These are phyloP conservation scores for Trichogramma evanescens DNA, from an alignment of 2,888 invertebrate genomes.

Conservation along the genomic window DNA sequence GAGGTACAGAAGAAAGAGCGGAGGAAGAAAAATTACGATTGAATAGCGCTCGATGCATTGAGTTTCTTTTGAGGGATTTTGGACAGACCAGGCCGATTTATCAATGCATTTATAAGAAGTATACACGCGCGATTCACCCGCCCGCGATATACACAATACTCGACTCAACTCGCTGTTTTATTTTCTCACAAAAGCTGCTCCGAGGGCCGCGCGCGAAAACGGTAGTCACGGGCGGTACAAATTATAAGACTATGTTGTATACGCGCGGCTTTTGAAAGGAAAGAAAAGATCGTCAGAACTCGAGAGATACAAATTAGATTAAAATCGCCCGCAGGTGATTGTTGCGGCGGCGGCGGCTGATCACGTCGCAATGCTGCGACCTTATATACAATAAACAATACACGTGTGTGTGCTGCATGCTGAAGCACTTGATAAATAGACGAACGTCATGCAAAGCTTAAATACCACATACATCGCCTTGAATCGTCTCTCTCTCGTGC, in stretches of 20 bases:
- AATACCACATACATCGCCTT: slow-evolving; percentile 37
- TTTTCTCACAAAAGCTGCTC: too few species aligned
- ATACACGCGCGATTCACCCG: too few species aligned
- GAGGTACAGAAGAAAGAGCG: not conserved
- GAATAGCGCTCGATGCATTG: not conserved
- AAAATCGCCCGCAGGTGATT: slow-evolving; percentile 43
- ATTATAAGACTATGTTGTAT: not conserved
- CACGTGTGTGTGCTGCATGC: slow-evolving; percentile 29
- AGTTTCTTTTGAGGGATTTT: too few species aligned
- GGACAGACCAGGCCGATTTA: too few species aligned
- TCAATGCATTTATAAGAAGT: too few species aligned
- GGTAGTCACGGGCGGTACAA: too few species aligned
- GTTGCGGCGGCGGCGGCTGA: slow-evolving; percentile 29
- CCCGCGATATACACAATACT: too few species aligned
- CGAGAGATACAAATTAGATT: slow-evolving; percentile 46
- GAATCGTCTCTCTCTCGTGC: not conserved
- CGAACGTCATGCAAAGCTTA: slow-evolving; percentile 45
- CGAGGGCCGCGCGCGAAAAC: too few species aligned
- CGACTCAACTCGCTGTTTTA: too few species aligned
- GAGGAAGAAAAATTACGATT: slow-evolving; percentile 40
- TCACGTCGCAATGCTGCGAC: slow-evolving; percentile 20
- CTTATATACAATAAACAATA: too few species aligned
- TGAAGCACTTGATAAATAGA: slow-evolving; percentile 47
- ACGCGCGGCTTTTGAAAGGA: not conserved
- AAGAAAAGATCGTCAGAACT: slow-evolving; percentile 43